Conservation (phyloP, 2,888 invertebrate genomes). For the Callyntrura sp. region DNA sequence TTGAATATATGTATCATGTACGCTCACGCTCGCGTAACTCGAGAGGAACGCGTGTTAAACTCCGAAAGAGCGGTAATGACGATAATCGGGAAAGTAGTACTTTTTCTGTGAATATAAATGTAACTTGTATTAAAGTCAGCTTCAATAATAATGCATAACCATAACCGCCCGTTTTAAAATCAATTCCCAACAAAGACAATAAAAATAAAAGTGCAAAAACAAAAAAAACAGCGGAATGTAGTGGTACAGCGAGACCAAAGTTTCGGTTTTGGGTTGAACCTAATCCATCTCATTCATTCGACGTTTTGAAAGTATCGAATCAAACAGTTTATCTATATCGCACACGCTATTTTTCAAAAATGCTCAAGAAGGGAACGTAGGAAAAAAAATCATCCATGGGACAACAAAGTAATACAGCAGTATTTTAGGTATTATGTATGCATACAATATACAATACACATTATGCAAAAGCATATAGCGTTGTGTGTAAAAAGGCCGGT, state of each 20-base stretch:
- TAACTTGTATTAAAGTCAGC: too few relatives aligned
- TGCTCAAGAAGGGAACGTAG: background rate
- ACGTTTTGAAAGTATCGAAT: too few relatives aligned
- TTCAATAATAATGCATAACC: too few relatives aligned
- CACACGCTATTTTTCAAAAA: background rate
- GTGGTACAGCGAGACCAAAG: too few relatives aligned
- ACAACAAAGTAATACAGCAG: background rate
- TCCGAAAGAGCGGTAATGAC: constrained; percentile 33
- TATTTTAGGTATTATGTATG: background rate
- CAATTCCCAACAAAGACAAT: background rate
- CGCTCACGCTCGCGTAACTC: constrained; percentile 26
- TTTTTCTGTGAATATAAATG: too few relatives aligned
- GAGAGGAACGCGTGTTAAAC: constrained; percentile 58
- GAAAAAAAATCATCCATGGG: background rate
- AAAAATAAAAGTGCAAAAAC: background rate
- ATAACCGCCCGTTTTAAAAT: too few relatives aligned
- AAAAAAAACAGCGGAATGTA: too few relatives aligned
- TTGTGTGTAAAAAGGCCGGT: constrained; percentile 65
- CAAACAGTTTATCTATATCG: background rate
- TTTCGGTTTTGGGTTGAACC: background rate
- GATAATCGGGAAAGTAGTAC: constrained; percentile 17
- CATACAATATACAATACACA: background rate
- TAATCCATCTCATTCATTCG: background rate
- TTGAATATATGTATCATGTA: constrained; percentile 49
- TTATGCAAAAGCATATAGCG: background rate